Percentiles rank a stretch among this genome's conserved stretches.
Conservation (phyloP, 2,888 invertebrate genomes). For the Gisinianus flammeolus region DNA sequence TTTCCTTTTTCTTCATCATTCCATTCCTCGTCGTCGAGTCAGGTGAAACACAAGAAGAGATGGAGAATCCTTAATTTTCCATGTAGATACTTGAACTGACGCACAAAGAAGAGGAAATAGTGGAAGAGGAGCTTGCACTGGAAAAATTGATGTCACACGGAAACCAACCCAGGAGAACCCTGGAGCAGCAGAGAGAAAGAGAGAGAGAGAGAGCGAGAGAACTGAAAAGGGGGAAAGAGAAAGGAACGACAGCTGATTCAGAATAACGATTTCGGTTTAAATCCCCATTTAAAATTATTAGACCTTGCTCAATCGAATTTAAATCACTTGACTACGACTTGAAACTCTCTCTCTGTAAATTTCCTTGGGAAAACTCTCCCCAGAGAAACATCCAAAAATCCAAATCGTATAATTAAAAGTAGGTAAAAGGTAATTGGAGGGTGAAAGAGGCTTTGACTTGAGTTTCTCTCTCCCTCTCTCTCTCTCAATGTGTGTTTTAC, state of each 20-base stretch:
- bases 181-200: too few relatives aligned
- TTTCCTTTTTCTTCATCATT: neutral
- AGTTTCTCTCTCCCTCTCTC: neutral
- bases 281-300: neutral
- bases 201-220: neutral
- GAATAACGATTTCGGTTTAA: neutral
- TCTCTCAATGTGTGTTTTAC: neutral
- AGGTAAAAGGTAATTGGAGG: neutral
- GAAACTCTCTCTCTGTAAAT: neutral
- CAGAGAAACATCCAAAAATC: neutral
- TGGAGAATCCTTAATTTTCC: too few relatives aligned
- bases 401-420: neutral
- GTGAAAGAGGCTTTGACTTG: neutral
- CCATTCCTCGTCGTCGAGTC: too few relatives aligned
- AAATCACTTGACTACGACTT: neutral
- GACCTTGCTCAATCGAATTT: neutral
- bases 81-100: too few relatives aligned
- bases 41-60: too few relatives aligned
- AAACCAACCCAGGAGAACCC: too few relatives aligned
- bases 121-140: too few relatives aligned
- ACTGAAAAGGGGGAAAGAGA: neutral
- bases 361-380: neutral
- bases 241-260: neutral
- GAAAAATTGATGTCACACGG: too few relatives aligned
- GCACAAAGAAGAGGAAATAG: neutral